Percentiles rank a stretch among this genome's conserved stretches.
phyloP scores from a whole-genome alignment of 1,140 invertebrate species.

The Ceratina calcarata region DNA sequence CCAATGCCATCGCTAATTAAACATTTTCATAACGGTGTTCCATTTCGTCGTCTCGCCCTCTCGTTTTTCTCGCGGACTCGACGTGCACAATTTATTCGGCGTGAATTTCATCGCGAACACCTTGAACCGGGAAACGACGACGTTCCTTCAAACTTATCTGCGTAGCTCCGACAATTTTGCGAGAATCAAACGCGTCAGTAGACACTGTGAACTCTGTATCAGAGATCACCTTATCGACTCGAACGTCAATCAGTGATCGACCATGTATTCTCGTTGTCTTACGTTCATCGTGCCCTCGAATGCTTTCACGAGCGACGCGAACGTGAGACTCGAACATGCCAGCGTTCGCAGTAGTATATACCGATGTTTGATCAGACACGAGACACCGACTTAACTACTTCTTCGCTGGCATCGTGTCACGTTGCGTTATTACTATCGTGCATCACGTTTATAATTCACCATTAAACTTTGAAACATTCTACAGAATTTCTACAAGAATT shows the following conservation, averaged over 20 bases:
- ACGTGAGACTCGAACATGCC: too few species aligned
- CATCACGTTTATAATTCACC: not conserved
- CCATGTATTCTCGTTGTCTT: not conserved
- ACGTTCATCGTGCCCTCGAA: not conserved
- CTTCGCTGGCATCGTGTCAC: not conserved
- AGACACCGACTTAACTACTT: not conserved
- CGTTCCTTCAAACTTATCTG: not conserved
- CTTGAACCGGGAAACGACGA: too few species aligned
- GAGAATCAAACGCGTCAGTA: not conserved
- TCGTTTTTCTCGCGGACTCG: too few species aligned
- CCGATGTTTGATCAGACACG: constrained; percentile 5
- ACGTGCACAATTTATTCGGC: not conserved
- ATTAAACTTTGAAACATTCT: too few species aligned
- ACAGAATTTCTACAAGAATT: too few species aligned
- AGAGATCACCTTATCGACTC: not conserved
- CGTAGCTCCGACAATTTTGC: not conserved
- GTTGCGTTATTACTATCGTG: too few species aligned
- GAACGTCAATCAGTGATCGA: not conserved
- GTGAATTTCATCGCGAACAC: not conserved
- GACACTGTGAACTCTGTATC: not conserved
- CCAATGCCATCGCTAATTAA: constrained; percentile 5
- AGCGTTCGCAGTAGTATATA: not conserved
- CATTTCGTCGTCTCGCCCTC: not conserved
- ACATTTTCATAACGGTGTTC: not conserved
- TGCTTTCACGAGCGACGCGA: not conserved